Base-by-base conservation (phyloP, 2,797 vertebrate species). In the Crax fasciolata region DNA sequence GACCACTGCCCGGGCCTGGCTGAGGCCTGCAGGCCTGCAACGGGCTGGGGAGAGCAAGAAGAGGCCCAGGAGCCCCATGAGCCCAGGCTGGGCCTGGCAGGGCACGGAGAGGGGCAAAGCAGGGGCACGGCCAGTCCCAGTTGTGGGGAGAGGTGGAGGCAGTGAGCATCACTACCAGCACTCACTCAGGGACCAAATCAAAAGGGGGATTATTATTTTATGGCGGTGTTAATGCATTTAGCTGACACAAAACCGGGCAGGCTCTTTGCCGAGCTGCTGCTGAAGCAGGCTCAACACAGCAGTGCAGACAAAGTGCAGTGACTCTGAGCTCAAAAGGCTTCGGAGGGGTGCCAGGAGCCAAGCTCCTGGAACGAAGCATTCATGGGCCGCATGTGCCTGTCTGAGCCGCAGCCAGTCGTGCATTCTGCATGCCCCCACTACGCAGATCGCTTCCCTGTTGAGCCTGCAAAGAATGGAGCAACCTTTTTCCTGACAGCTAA, bases 171-270 rank as follows among this genome's bases (percentile, higher is more conserved):
- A 6, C 84, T 80, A 90, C 68, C 19, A 3, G 86, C 67, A 5
- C 89, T 91, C 90, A 92, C 55, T 95, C 76, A 72, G 94, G 77
- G 91, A 94, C 63, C 5, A 30, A 90, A 94, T 90, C 78, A 94
- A 96, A 96, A 94, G 86, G 52, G 59, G 74, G 87, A 96, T 97
- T 97, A 94, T 55, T 94, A 93, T 58, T 97, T 96, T 94, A 96
- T 6, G 43, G 78, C 91, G 92, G 75, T 79, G 88, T 87, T 95
- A 97, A 94, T 90, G 83, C 78, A 94, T 28, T 91, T 89, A 92
- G 90, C 91, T 1, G 58, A 97, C 94, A 96, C 83, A 87, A 93
- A 96, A 95, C 82, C 44, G 59, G 44, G 83, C 91, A 96, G 84
- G 94, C 91, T 76, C 84, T 96, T 89, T 96, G 95, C 89, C 3